Evolutionary conservation across 2,797 vertebrate genomes (phyloP).

Genomic region (Argentina silus): DNA sequence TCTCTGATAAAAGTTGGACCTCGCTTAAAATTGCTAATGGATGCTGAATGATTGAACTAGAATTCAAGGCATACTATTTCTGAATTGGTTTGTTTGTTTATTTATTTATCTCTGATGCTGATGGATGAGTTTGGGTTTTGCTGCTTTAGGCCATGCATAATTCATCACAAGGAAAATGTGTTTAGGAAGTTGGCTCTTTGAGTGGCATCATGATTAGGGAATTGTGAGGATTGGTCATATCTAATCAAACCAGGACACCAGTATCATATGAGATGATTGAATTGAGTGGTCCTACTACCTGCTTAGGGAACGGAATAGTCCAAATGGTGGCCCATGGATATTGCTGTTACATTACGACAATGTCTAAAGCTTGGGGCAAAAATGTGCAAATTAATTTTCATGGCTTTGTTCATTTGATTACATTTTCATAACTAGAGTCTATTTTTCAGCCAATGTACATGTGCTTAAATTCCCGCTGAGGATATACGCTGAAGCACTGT

Average conservation of each 20-base stretch:
- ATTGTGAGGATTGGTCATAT: conserved; percentile 34
- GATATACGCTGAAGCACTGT: too few relatives aligned
- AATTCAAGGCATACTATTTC: conserved; percentile 52
- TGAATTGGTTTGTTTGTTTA: conserved; percentile 51
- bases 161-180: conserved; percentile 42
- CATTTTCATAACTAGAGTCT: not conserved
- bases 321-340: not conserved
- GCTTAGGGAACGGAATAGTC: conserved; percentile 1
- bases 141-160: conserved; percentile 54
- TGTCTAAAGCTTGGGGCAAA: not conserved
- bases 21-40: conserved; percentile 18
- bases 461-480: too few relatives aligned
- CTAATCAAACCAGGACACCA: conserved; percentile 50
- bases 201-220: conserved; percentile 40
- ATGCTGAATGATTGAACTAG: conserved; percentile 39
- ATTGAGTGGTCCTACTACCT: conserved; percentile 20
- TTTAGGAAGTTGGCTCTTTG: conserved; percentile 51
- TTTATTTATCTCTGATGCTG: conserved; percentile 57
- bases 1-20: conserved; percentile 18
- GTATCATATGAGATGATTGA: conserved; percentile 45
- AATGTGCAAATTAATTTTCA: not conserved
- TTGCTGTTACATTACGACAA: not conserved
- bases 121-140: conserved; percentile 57
- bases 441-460: too few relatives aligned
- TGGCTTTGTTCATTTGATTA: not conserved